Conservation (phyloP, 2,888 invertebrate species). For the Orthosia incerta region DNA sequence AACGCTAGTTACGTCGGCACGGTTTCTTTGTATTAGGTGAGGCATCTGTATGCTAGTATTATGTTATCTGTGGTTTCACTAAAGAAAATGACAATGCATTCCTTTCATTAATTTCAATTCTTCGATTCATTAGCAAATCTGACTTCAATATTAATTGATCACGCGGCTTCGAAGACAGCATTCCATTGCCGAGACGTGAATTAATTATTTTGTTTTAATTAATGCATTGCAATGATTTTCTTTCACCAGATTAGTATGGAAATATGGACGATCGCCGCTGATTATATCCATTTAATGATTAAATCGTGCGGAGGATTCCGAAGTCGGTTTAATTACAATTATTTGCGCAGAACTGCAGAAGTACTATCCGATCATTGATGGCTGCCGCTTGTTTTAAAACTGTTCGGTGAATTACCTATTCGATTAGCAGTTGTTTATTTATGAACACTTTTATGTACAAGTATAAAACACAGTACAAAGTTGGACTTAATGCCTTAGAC, state of each 20-base stretch:
- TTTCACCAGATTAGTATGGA: conserved; percentile 40
- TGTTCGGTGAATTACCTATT: background rate
- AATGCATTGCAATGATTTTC: conserved; percentile 49
- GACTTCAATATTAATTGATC: conserved; percentile 33
- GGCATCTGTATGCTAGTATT: too few species aligned
- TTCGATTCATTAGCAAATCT: conserved; percentile 35
- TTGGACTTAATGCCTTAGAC: too few species aligned
- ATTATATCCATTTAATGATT: conserved; percentile 48
- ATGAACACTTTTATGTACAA: too few species aligned
- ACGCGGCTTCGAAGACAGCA: conserved; percentile 28
- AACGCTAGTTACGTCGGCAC: too few species aligned
- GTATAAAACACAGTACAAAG: too few species aligned
- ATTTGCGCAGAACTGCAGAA: conserved; percentile 29
- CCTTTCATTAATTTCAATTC: conserved; percentile 40
- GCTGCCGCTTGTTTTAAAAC: background rate
- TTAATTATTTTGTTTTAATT: conserved; percentile 28
- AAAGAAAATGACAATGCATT: conserved; percentile 17
- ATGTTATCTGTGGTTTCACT: too few species aligned
- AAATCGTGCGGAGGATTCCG: conserved; percentile 16
- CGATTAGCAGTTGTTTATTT: background rate
- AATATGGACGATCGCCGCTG: conserved; percentile 18
- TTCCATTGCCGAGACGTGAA: conserved; percentile 37
- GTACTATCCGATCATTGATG: background rate
- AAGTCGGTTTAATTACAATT: conserved; percentile 19
- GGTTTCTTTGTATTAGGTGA: too few species aligned